A percentile compares a stretch with the other conserved stretches of the same genome.
Evolutionary conservation across 2,888 invertebrate genomes (phyloP).

Genomic region (Argyra leucocephala): DNA sequence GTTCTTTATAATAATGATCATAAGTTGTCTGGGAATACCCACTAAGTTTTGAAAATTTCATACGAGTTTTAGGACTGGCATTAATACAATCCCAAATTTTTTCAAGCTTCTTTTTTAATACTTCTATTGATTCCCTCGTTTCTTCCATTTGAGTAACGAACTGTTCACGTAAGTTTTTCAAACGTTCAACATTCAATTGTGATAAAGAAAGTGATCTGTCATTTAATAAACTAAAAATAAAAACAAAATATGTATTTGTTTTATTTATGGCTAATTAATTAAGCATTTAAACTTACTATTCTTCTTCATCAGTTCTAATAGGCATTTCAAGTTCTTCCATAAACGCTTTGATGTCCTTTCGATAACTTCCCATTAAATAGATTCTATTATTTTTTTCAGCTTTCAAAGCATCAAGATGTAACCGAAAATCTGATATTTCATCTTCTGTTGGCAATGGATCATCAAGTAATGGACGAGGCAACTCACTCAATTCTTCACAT

Average conservation of each 20-base stretch:
- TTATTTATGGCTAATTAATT: background rate
- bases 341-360: slow-evolving; percentile 39
- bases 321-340: slow-evolving; percentile 38
- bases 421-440: slow-evolving; percentile 51
- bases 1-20: slow-evolving; percentile 50
- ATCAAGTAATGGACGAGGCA: slow-evolving; percentile 31
- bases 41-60: slow-evolving; percentile 49
- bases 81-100: slow-evolving; percentile 67
- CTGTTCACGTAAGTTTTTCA: slow-evolving; percentile 50
- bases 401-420: slow-evolving; percentile 52
- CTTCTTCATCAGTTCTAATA: slow-evolving; percentile 31
- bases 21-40: slow-evolving; percentile 34
- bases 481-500: slow-evolving; percentile 37
- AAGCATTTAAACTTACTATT: slow-evolving; percentile 17
- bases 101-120: slow-evolving; percentile 54
- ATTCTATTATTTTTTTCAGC: slow-evolving; percentile 50
- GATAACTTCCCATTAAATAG: slow-evolving; percentile 36
- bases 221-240: slow-evolving; percentile 35
- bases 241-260: too few species aligned
- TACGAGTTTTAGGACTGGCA: slow-evolving; percentile 53
- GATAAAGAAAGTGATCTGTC: slow-evolving; percentile 50
- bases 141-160: slow-evolving; percentile 50
- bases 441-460: slow-evolving; percentile 52
- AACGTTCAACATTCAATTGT: slow-evolving; percentile 52
- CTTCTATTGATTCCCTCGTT: slow-evolving; percentile 49